These are phyloP conservation scores for Phymorhynchus buccinoides DNA, from an alignment of 1,140 invertebrate species.

Conservation along the genomic window DNA sequence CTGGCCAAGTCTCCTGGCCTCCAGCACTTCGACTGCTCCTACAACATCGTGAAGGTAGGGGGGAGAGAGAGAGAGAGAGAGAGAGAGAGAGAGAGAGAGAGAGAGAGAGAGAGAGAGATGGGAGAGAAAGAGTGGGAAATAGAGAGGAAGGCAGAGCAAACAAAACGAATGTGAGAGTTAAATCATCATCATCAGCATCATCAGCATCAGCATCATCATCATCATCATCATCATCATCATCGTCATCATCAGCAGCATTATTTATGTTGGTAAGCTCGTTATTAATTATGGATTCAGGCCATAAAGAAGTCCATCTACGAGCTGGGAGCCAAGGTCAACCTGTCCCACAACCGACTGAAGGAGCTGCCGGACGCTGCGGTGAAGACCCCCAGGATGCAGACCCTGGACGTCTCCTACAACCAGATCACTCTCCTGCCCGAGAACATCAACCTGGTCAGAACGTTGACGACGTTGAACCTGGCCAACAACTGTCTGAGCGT, in stretches of 20 bases:
- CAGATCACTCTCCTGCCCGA: constrained; percentile 59
- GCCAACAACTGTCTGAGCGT: constrained; percentile 63
- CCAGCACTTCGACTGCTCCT: constrained; percentile 56
- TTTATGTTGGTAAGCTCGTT: too few species aligned
- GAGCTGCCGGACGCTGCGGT: constrained; percentile 63
- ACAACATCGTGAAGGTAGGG: constrained; percentile 60
- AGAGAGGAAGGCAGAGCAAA: too few species aligned
- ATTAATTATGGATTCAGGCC: too few species aligned
- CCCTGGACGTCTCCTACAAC: constrained; percentile 66
- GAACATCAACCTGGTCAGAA: constrained; percentile 62
- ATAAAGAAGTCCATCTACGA: constrained; percentile 70
- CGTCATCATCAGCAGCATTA: too few species aligned
- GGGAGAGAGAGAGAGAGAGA: background rate
- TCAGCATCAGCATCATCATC: too few species aligned
- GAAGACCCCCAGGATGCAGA: constrained; percentile 61
- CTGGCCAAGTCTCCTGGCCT: constrained; percentile 63
- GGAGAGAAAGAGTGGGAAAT: too few species aligned
- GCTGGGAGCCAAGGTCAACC: constrained; percentile 56
- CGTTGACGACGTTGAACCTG: constrained; percentile 63
- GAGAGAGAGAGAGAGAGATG: too few species aligned
- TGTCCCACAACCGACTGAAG: constrained; percentile 63
- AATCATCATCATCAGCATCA: too few species aligned
- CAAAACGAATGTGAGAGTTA: too few species aligned
- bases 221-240: too few species aligned
- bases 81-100: too few species aligned